Percentiles rank a stretch among this genome's conserved stretches.
Conservation (phyloP, 1,140 invertebrate genomes). For the Centruroides sculpturatus region DNA sequence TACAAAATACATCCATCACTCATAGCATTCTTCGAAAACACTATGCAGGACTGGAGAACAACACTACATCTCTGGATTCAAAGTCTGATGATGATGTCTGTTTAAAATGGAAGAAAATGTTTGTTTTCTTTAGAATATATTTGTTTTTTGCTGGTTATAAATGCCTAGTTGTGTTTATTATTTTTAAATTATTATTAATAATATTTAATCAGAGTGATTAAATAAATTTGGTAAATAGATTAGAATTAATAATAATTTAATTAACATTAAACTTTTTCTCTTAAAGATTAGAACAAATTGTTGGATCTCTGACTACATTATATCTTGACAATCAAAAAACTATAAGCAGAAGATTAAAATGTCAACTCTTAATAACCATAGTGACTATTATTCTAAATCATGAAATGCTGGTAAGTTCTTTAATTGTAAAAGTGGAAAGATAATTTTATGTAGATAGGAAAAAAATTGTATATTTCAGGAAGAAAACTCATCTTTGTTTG, state of each 20-base stretch:
- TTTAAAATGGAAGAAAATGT: no score
- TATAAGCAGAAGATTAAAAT: conserved; percentile 3
- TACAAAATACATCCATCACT: no score
- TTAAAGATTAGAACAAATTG: conserved; percentile 5
- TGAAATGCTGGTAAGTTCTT: conserved; percentile 1
- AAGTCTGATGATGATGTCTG: no score
- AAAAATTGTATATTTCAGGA: background rate
- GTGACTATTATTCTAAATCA: conserved; percentile 2
- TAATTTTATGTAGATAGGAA: background rate
- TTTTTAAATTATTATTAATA: no score
- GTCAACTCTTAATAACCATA: conserved; percentile 1
- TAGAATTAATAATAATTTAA: background rate
- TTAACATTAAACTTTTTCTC: background rate
- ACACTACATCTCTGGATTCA: no score
- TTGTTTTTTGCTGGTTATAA: no score
- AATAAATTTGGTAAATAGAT: no score
- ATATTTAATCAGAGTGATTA: no score
- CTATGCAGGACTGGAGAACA: no score
- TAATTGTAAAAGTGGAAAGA: background rate
- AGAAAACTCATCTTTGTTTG: background rate
- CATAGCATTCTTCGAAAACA: no score
- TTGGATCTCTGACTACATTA: conserved; percentile 6
- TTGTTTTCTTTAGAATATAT: no score
- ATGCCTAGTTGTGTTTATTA: no score
- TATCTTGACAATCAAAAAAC: conserved; percentile 2